phyloP scores from a whole-genome alignment of 2,113 vertebrate species.

The Pristiophorus japonicus region DNA sequence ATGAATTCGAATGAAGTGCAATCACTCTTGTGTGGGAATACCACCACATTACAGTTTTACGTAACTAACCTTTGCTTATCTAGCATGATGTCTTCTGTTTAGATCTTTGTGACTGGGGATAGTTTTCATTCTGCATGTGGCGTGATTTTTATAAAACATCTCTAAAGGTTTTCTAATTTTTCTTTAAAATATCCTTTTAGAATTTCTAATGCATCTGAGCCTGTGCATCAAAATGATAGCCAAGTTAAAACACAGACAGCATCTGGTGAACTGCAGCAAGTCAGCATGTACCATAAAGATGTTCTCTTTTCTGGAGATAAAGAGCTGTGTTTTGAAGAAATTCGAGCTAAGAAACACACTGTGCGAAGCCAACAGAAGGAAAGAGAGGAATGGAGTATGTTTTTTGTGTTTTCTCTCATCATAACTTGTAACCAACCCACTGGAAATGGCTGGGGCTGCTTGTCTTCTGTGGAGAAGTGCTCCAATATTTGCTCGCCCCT shows the following conservation, averaged over 20 bases:
- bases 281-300: constrained; percentile 61
- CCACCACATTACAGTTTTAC: not conserved
- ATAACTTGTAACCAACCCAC: not conserved
- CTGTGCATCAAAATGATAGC: not conserved
- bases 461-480: not conserved
- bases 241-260: not conserved
- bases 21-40: not conserved
- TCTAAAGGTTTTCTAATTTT: not conserved
- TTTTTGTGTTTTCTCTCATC: not conserved
- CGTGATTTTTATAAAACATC: not conserved
- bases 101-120: not conserved
- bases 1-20: not conserved
- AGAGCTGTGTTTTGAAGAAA: constrained; percentile 76
- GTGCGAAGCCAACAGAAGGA: constrained; percentile 45
- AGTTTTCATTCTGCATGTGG: not conserved
- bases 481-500: not conserved
- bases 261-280: constrained; percentile 3
- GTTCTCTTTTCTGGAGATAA: constrained; percentile 60
- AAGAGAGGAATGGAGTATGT: constrained; percentile 54
- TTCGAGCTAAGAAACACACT: constrained; percentile 52
- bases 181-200: not conserved
- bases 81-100: not conserved
- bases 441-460: not conserved
- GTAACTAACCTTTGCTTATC: not conserved
- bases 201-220: not conserved